Evolutionary conservation across 2,888 invertebrate species (phyloP).

Genomic region (Andricus curvator): DNA sequence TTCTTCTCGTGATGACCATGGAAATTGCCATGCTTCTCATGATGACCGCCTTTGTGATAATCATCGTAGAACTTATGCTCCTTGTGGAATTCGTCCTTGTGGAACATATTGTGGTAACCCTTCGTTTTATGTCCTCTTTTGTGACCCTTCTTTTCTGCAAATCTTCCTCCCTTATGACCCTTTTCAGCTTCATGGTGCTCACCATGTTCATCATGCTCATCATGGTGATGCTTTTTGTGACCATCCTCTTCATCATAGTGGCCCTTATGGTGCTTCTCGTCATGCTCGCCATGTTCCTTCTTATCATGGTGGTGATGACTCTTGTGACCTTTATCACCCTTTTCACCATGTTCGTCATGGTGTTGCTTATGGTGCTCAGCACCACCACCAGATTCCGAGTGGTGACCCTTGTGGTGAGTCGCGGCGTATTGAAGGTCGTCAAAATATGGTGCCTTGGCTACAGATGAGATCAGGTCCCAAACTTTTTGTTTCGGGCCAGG

Average conservation of each 20-base stretch:
- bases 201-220: constrained; percentile 83
- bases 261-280: constrained; percentile 81
- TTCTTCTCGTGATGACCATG: constrained; percentile 84
- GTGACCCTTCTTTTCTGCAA: constrained; percentile 87
- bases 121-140: constrained; percentile 89
- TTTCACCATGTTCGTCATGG: constrained; percentile 86
- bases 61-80: constrained; percentile 90
- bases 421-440: constrained; percentile 57
- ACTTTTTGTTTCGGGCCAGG: neutral
- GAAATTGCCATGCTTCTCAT: constrained; percentile 84
- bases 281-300: constrained; percentile 81
- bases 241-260: constrained; percentile 84
- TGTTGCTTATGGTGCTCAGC: constrained; percentile 85
- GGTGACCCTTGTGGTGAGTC: constrained; percentile 70
- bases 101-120: constrained; percentile 89
- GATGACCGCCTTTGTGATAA: constrained; percentile 85
- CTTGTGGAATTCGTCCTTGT: constrained; percentile 88
- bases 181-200: constrained; percentile 85
- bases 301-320: constrained; percentile 87
- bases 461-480: neutral
- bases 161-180: constrained; percentile 84
- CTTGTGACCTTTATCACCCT: constrained; percentile 89
- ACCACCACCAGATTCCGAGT: constrained; percentile 85
- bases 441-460: neutral
- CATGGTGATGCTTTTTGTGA: constrained; percentile 83